Evolutionary conservation across 2,113 vertebrate genomes (phyloP).

Genomic region (Sylvilagus bachmani): DNA sequence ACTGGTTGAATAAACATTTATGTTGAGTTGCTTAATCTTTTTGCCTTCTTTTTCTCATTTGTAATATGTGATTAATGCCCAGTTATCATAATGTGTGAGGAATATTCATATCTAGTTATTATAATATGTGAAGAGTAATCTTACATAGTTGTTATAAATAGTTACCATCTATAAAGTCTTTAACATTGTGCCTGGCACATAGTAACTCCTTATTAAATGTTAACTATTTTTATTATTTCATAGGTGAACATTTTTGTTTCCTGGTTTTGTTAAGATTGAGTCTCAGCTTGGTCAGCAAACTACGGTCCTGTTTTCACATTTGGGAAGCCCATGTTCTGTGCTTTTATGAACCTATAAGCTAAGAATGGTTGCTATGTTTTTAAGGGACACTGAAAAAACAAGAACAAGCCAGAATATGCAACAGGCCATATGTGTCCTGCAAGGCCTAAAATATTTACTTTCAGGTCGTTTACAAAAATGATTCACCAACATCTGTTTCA

Average conservation of each 20-base stretch:
- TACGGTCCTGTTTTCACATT: neutral
- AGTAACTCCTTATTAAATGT: neutral
- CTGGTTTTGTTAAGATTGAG: neutral
- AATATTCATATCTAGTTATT: too few relatives aligned
- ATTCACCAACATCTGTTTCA: neutral
- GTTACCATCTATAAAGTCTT: neutral
- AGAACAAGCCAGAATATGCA: neutral
- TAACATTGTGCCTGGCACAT: neutral
- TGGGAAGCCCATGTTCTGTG: neutral
- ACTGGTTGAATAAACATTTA: neutral
- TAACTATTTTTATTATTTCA: neutral
- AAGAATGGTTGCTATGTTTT: neutral
- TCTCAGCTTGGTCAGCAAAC: neutral
- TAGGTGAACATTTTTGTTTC: neutral
- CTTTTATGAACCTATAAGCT: neutral
- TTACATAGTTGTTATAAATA: neutral
- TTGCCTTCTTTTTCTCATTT: constrained; percentile 3
- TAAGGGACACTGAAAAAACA: neutral
- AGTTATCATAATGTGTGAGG: too few relatives aligned
- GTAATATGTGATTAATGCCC: neutral
- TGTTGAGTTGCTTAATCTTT: neutral
- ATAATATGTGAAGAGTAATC: too few relatives aligned
- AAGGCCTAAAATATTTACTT: constrained; percentile 16
- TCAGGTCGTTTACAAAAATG: neutral
- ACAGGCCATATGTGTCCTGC: too few relatives aligned